Evolutionary conservation across 2,888 invertebrate species (phyloP), one percentile per base, ranked within the genome.

Genomic region (Mythimna albipuncta): DNA sequence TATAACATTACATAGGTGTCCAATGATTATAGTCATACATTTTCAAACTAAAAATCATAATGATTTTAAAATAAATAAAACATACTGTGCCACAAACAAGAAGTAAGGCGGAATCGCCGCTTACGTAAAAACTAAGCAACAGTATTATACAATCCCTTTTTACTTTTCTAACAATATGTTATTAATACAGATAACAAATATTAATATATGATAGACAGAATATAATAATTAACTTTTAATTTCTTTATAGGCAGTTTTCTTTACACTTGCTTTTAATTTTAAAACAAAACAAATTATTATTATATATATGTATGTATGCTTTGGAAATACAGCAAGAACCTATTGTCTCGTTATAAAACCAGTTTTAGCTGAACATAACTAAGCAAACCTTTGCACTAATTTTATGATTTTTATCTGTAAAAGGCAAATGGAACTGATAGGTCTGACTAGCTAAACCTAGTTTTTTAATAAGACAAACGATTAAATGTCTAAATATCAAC

Each of bases 1-100:
- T 64, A 85, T 85, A 85, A 83, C 76, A 81, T 81, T 79, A 76
- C 80, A 82, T 77, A 79, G 68, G 76, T 70, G 64, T 80, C 71
- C 66, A 85, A 78, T 69, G 74, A 83, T 77, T 83, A 74, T 73
- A 79, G 67, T 64, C 67, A 75, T 82, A 75, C 64, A 78, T 74
- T 74, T 77, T 67, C 69, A 76, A 74, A 74, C 59, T 41, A 77
- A 72, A 67, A 72, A 72, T 64, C 62, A 64, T 63, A 64, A 69
- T 52, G 10, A 68, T 69, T 67, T 73, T 47, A 67, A 73, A 75
- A 67, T 78, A 78, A 72, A 74, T 70, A 77, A 50, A 47, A 79
- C 9, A 38, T 59, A 74, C 64, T 75, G 65, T 72, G 70, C 67
- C 79, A 61, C 47, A 52, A 70, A 76, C 41, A 72, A 64, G 41